Percentiles rank a stretch among this genome's conserved stretches.
These are phyloP conservation scores for Drosophila bunnanda DNA, from an alignment of 2,888 invertebrate species.

Conservation along the genomic window DNA sequence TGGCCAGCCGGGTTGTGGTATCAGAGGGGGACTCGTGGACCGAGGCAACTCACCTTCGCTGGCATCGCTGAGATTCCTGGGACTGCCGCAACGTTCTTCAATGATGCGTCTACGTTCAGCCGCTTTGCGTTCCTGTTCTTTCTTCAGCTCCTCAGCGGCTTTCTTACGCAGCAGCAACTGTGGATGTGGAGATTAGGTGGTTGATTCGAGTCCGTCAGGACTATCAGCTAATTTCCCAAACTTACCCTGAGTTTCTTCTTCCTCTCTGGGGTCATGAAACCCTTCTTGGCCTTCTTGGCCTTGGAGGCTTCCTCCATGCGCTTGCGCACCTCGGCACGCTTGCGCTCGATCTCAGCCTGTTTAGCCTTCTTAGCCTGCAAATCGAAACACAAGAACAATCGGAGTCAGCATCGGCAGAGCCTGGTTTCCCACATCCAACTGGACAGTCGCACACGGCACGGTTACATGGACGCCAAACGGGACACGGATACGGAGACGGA, in stretches of 20 bases:
- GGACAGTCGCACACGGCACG: constrained; percentile 21
- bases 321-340: constrained; percentile 99
- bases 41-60: constrained; percentile 92
- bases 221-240: constrained; percentile 55
- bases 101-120: constrained; percentile 99
- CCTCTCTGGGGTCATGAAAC: constrained; percentile 99
- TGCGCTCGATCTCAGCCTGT: constrained; percentile 98
- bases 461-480: constrained; percentile 14
- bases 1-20: background rate
- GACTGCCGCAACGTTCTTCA: constrained; percentile 96
- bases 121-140: constrained; percentile 99
- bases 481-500: constrained; percentile 29
- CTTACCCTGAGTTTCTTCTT: constrained; percentile 99
- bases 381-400: constrained; percentile 17
- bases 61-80: constrained; percentile 95
- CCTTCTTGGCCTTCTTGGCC: constrained; percentile 99
- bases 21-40: constrained; percentile 37
- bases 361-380: constrained; percentile 97
- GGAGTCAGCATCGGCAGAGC: constrained; percentile 14
- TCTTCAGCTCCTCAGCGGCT: constrained; percentile 99
- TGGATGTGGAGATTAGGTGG: background rate
- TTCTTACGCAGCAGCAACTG: constrained; percentile 99
- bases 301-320: constrained; percentile 99
- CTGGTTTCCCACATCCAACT: background rate
- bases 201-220: background rate